Conservation (phyloP, 1,140 invertebrate species). For the Hyphantria cunea region DNA sequence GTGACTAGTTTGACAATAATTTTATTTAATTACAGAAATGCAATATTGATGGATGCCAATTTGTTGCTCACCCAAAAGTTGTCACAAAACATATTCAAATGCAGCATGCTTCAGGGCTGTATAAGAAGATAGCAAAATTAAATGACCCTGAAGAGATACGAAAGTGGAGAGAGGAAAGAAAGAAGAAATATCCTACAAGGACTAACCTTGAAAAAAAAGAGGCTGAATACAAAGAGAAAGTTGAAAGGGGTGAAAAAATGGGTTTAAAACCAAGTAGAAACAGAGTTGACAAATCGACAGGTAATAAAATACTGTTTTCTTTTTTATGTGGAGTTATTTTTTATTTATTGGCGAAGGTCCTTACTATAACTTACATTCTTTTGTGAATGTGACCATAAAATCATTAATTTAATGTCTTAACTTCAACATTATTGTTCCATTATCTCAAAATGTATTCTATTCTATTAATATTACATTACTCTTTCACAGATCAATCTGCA, state of each 20-base stretch:
- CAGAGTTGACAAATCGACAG: no score
- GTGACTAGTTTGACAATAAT: neutral
- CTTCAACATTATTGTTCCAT: no score
- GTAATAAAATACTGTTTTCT: no score
- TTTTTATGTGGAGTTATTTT: no score
- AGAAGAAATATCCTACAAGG: constrained; percentile 88
- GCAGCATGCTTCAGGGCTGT: constrained; percentile 91
- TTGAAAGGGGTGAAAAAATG: constrained; percentile 87
- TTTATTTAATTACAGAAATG: constrained; percentile 82
- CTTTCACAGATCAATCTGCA: neutral
- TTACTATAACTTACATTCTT: no score
- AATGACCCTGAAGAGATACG: constrained; percentile 90
- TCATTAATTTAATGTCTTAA: no score
- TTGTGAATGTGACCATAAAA: no score
- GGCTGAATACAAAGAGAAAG: constrained; percentile 84
- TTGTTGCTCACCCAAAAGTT: constrained; percentile 89
- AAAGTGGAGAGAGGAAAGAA: constrained; percentile 91
- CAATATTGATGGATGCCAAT: constrained; percentile 90
- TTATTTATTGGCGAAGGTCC: no score
- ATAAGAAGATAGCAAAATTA: constrained; percentile 87
- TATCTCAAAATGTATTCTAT: no score
- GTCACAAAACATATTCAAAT: constrained; percentile 90
- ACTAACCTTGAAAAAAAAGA: constrained; percentile 87
- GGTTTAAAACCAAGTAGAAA: no score
- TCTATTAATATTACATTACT: no score